These are phyloP conservation scores for Coracopsis vasa DNA, from an alignment of 2,113 vertebrate species.

Conservation along the genomic window DNA sequence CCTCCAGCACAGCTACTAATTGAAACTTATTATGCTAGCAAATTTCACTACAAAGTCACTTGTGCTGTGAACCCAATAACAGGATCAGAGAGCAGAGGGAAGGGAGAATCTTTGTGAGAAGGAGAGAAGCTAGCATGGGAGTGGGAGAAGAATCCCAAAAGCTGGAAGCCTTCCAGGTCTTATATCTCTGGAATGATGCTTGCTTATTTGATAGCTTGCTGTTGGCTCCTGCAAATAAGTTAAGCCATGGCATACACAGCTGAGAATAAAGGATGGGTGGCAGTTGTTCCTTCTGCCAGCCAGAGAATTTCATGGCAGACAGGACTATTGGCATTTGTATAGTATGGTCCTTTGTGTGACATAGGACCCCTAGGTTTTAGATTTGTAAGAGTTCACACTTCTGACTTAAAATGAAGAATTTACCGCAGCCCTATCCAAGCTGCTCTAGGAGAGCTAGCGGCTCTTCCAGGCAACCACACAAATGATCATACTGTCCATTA, in stretches of 20 bases:
- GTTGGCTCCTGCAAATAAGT: not conserved
- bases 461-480: not conserved
- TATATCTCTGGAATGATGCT: not conserved
- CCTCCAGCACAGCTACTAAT: slow-evolving; percentile 22
- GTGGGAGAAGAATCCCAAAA: not conserved
- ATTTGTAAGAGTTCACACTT: not conserved
- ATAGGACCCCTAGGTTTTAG: not conserved
- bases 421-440: not conserved
- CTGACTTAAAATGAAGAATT: not conserved
- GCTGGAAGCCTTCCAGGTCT: slow-evolving; percentile 19
- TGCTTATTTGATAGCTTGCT: not conserved
- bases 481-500: not conserved
- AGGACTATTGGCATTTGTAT: accelerated
- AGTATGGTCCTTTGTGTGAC: not conserved
- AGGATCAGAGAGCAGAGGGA: slow-evolving; percentile 3
- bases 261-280: not conserved
- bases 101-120: not conserved
- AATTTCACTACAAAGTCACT: slow-evolving; percentile 54
- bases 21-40: slow-evolving; percentile 42
- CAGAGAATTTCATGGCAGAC: not conserved
- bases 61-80: not conserved
- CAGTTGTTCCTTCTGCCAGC: not conserved
- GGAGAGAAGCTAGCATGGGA: not conserved
- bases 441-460: not conserved
- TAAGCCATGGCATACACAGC: not conserved